Evolutionary conservation across 2,888 invertebrate species (phyloP).

Genomic region (Carcina quercana): DNA sequence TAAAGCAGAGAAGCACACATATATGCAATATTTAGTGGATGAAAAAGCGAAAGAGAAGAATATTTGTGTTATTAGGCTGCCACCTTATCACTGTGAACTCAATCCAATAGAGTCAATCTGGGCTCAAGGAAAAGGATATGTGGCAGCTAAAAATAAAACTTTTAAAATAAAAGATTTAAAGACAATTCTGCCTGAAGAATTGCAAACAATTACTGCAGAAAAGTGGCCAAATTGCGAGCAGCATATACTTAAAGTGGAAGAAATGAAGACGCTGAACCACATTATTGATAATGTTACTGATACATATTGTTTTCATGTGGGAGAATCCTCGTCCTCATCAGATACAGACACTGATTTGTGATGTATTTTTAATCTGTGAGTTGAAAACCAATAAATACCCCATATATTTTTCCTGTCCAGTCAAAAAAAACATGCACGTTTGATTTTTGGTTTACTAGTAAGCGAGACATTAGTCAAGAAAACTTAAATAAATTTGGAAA

Average conservation of each 20-base stretch:
- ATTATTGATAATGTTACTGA: neutral
- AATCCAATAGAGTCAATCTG: conserved; percentile 13
- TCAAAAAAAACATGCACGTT: no score
- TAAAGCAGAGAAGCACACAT: neutral
- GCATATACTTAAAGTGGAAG: neutral
- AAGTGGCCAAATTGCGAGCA: neutral
- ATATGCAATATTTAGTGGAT: conserved; percentile 1
- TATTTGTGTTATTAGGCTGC: conserved; percentile 5
- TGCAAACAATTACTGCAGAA: neutral
- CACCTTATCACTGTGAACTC: conserved; percentile 11
- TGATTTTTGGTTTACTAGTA: no score
- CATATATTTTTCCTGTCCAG: no score
- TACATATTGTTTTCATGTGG: no score
- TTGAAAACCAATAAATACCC: no score
- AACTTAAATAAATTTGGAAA: no score
- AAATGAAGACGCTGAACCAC: neutral
- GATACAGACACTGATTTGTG: no score
- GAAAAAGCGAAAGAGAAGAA: neutral
- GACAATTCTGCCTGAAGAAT: neutral
- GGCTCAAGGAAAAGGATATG: conserved; percentile 8
- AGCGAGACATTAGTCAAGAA: no score
- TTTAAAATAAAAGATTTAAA: conserved; percentile 4
- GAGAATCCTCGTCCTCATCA: no score
- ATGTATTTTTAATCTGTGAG: no score
- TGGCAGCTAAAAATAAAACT: conserved; percentile 2